Conservation (phyloP, 2,113 vertebrate species). For the Eudorcas thomsonii region DNA sequence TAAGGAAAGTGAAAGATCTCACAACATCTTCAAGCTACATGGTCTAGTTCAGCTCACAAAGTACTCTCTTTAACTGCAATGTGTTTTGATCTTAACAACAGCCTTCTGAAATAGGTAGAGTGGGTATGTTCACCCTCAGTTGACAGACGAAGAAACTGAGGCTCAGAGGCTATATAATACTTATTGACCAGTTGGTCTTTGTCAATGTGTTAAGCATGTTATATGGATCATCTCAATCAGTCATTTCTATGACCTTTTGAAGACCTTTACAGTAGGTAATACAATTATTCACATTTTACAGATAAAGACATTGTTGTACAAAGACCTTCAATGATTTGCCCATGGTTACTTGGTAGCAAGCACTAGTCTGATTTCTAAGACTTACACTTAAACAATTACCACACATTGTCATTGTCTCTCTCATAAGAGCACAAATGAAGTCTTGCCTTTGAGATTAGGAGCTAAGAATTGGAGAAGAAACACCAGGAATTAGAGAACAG, state of each 20-base stretch:
- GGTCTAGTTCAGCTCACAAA: background rate
- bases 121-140: background rate
- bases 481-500: background rate
- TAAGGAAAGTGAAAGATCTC: background rate
- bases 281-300: constrained; percentile 19
- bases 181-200: background rate
- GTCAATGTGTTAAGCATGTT: background rate
- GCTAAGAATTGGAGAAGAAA: background rate
- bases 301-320: background rate
- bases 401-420: background rate
- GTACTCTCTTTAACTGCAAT: background rate
- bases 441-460: background rate
- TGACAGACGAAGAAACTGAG: background rate
- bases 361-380: background rate
- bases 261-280: background rate
- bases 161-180: background rate
- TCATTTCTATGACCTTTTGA: background rate
- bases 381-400: background rate
- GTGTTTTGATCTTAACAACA: background rate
- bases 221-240: background rate
- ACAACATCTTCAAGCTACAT: background rate
- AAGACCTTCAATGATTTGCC: background rate
- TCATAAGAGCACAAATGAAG: background rate
- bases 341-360: background rate
- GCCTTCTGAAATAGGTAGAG: background rate